Evolutionary conservation across 2,797 vertebrate species (phyloP).

Genomic region (Coendou prehensilis): DNA sequence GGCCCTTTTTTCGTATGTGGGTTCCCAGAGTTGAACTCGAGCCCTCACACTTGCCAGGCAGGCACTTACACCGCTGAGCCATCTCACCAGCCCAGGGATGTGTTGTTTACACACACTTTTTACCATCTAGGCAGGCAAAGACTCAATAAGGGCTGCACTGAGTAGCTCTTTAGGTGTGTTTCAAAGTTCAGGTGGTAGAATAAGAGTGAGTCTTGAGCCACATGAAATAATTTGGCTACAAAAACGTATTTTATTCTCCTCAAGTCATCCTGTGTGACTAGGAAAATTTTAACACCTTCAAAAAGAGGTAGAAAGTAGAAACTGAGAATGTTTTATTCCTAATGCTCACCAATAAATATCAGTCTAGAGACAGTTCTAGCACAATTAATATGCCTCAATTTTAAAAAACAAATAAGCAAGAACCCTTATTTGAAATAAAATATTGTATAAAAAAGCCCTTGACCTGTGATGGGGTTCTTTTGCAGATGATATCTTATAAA

Average conservation of each 20-base stretch:
- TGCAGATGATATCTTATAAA: neutral
- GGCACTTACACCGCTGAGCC: no score
- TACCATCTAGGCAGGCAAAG: neutral
- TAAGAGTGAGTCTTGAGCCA: neutral
- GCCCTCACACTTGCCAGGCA: no score
- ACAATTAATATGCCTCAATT: neutral
- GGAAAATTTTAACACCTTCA: neutral
- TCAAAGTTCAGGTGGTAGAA: neutral
- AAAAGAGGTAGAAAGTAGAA: neutral
- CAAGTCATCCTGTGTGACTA: neutral
- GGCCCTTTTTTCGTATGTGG: no score
- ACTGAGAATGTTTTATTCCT: neutral
- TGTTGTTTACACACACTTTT: neutral
- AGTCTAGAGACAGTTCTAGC: neutral
- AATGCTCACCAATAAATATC: neutral
- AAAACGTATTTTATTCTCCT: neutral
- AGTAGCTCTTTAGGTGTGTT: neutral
- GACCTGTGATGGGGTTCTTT: neutral
- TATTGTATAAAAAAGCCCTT: neutral
- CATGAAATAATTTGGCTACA: neutral
- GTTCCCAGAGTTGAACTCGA: no score
- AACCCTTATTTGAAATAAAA: conserved; percentile 24
- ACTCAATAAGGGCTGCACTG: neutral
- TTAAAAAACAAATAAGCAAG: neutral
- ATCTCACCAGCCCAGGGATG: no score